phyloP scores from a whole-genome alignment of 2,113 vertebrate genomes.

The Shinisaurus crocodilurus region DNA sequence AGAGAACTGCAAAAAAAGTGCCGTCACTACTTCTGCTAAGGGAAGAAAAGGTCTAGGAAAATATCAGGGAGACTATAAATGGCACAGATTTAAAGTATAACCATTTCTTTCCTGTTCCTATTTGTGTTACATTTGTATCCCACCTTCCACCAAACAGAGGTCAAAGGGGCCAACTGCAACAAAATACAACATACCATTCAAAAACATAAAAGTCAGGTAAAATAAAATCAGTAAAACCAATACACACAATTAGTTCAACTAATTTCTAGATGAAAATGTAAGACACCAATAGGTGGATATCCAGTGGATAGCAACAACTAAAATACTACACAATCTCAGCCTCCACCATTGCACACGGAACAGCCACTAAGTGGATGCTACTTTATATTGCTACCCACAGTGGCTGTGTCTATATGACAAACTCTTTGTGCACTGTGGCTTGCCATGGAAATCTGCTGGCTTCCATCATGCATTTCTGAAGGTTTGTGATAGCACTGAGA shows the following conservation, averaged over 20 bases:
- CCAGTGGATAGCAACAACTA: neutral
- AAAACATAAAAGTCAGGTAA: neutral
- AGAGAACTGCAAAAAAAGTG: neutral
- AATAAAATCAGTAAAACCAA: neutral
- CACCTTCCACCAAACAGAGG: neutral
- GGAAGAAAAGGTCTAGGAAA: neutral
- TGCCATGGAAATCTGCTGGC: neutral
- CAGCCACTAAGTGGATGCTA: neutral
- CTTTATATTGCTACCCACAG: neutral
- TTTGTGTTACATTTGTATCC: neutral
- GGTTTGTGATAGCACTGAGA: neutral
- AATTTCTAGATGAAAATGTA: neutral
- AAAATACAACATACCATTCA: neutral
- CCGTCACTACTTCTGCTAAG: neutral
- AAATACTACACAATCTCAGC: neutral
- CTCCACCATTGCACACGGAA: neutral
- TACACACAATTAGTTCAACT: neutral
- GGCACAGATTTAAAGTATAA: neutral
- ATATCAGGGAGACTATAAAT: neutral
- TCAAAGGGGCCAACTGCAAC: neutral
- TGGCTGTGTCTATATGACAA: neutral
- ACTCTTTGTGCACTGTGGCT: too few species aligned
- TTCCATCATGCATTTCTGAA: neutral
- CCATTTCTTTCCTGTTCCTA: neutral
- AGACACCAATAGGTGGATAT: neutral